Base-by-base conservation (phyloP, 1,140 invertebrate species). In the Mylabris phalerata region DNA sequence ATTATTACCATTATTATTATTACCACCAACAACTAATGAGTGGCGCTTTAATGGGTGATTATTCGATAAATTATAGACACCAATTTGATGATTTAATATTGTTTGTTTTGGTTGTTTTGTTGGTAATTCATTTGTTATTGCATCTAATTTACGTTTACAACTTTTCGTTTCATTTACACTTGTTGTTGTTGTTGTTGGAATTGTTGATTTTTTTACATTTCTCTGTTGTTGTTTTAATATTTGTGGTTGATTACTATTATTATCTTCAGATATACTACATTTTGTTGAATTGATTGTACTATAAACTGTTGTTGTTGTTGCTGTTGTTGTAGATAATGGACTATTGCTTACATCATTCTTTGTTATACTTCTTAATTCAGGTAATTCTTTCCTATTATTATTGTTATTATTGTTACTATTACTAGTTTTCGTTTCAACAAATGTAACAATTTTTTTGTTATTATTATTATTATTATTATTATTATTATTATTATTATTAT, bases 21-120 rank as follows among this genome's bases (percentile, higher is more conserved):
- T 19, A 19, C 19, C 19, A 26, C 62, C 13, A 40, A 54, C 57
- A 50, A 66, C n/a, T 48, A 69, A 65, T 13, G 70, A 66, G 50
- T 72, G 69, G 45, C 65, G 70, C 51, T 73, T 74, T 45, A 74
- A 51, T 0, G 70, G 71, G 38, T 69, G 68, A 59, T 72, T 77
- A 41, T 69, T 75, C 0, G 77, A 74, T 5, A 78, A 57, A 60
- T 77, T 75, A 43, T 76, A 74, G 3, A 78, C 63, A 9, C 67
- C 73, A n/a, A 69, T 49, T 7, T 65, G 61, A 47, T 72, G 69
- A 43, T 70, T 72, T 11, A 66, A 50, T 27, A 70, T 69, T 3
- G 65, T 68, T 11, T 56, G 62, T 62, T 71, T 67, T n/a, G 60
- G 56, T 24, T 62, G 61, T 44, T 71, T 68, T 32, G 32, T 4